These are phyloP conservation scores for Calephelis perditalis DNA, from an alignment of 2,888 invertebrate species.

Conservation along the genomic window DNA sequence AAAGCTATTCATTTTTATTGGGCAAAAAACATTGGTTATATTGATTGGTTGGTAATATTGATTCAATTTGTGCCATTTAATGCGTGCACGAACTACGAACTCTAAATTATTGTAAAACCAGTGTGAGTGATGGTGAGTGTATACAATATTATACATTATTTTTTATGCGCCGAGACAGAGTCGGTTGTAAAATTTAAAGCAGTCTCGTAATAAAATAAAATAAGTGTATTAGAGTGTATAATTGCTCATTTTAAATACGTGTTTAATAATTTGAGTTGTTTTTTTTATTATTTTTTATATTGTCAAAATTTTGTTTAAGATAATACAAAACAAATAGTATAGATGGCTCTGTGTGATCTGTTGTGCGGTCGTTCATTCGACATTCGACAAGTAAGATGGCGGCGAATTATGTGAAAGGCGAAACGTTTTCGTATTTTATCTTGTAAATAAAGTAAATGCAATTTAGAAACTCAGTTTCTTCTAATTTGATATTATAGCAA, in stretches of 20 bases:
- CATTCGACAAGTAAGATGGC: constrained; percentile 80
- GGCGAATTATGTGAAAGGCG: constrained; percentile 82
- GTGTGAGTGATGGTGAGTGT: too few relatives aligned
- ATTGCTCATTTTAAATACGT: not conserved
- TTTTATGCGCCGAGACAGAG: too few relatives aligned
- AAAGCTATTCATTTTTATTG: too few relatives aligned
- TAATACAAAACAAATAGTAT: constrained; percentile 30
- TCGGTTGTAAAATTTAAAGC: too few relatives aligned
- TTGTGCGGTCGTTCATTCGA: constrained; percentile 78
- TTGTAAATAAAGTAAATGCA: constrained; percentile 73
- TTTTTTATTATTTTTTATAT: not conserved
- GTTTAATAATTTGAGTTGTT: not conserved
- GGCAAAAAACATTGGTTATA: too few relatives aligned
- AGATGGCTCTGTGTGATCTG: constrained; percentile 82
- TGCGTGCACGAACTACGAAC: too few relatives aligned
- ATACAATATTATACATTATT: too few relatives aligned
- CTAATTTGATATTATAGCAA: constrained; percentile 41
- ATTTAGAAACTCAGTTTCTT: constrained; percentile 47
- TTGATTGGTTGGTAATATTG: too few relatives aligned
- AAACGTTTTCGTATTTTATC: constrained; percentile 74
- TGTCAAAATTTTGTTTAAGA: constrained; percentile 3
- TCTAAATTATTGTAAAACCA: too few relatives aligned
- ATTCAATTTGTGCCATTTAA: too few relatives aligned
- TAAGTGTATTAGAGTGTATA: too few relatives aligned
- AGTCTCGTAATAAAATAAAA: too few relatives aligned